These are phyloP conservation scores for Hylyphantes graminicola DNA, from an alignment of 1,140 invertebrate species.

Conservation along the genomic window DNA sequence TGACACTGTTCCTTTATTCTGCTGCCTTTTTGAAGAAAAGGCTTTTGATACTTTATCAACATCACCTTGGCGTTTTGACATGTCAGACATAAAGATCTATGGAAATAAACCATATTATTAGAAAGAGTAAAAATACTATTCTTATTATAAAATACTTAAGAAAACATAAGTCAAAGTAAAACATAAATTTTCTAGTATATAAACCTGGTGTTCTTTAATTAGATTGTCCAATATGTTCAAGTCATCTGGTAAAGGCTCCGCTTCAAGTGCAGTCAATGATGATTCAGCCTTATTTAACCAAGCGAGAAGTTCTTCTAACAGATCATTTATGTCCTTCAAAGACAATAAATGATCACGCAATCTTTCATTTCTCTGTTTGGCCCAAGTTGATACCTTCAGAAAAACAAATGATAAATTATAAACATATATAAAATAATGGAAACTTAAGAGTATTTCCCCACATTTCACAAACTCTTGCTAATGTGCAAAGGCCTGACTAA, in stretches of 20 bases:
- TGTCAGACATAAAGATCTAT: conserved; percentile 84
- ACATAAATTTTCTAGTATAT: not conserved
- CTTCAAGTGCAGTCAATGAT: conserved; percentile 81
- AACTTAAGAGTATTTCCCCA: too few species aligned
- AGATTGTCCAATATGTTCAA: conserved; percentile 85
- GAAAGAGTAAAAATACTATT: not conserved
- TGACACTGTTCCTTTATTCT: conserved; percentile 18
- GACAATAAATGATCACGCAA: conserved; percentile 78
- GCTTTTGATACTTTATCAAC: conserved; percentile 79
- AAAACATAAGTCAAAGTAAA: not conserved
- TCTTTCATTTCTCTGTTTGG: conserved; percentile 80
- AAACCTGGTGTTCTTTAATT: conserved; percentile 86
- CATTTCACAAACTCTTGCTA: not conserved
- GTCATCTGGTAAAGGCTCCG: conserved; percentile 90
- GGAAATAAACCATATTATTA: not conserved
- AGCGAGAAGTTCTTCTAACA: conserved; percentile 91
- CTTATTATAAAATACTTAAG: not conserved
- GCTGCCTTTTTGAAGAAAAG: conserved; percentile 60
- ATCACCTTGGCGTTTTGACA: conserved; percentile 83
- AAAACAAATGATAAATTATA: not conserved
- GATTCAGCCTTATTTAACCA: conserved; percentile 91
- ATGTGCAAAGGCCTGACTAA: too few species aligned
- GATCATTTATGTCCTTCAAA: conserved; percentile 72
- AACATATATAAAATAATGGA: not conserved
- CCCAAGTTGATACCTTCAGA: conserved; percentile 65